Evolutionary conservation across 2,888 invertebrate species (phyloP).

Genomic region (Nemotelus nigrinus): DNA sequence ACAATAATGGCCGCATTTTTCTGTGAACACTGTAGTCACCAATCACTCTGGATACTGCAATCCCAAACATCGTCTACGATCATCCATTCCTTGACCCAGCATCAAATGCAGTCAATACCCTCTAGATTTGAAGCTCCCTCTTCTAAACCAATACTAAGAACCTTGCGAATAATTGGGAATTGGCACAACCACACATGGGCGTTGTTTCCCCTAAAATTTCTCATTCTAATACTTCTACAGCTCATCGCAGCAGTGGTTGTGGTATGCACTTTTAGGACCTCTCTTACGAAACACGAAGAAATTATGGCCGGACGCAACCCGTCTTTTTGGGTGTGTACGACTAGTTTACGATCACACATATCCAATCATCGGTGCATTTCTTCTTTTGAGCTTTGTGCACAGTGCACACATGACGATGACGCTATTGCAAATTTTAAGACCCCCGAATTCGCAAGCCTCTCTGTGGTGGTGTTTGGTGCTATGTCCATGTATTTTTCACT

Average conservation of each 20-base stretch:
- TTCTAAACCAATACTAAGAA: not conserved
- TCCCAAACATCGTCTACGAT: not conserved
- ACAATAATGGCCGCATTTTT: too few species aligned
- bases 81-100: not conserved
- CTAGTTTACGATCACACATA: not conserved
- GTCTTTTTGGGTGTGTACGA: not conserved
- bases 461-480: conserved; percentile 9
- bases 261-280: conserved; percentile 23
- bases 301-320: not conserved
- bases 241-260: not conserved
- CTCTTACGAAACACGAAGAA: not conserved
- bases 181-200: not conserved
- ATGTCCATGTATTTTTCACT: conserved; percentile 10
- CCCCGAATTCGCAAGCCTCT: conserved; percentile 5
- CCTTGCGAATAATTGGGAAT: not conserved
- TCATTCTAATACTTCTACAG: not conserved
- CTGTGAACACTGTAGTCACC: too few species aligned
- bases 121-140: not conserved
- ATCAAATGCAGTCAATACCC: conserved; percentile 34
- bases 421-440: not conserved
- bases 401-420: not conserved
- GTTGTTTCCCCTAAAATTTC: conserved; percentile 5
- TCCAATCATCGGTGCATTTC: not conserved
- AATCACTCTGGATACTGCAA: not conserved
- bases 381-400: not conserved